Base-by-base conservation (phyloP, 2,113 vertebrate genomes). In the Motacilla tschutschensis region DNA sequence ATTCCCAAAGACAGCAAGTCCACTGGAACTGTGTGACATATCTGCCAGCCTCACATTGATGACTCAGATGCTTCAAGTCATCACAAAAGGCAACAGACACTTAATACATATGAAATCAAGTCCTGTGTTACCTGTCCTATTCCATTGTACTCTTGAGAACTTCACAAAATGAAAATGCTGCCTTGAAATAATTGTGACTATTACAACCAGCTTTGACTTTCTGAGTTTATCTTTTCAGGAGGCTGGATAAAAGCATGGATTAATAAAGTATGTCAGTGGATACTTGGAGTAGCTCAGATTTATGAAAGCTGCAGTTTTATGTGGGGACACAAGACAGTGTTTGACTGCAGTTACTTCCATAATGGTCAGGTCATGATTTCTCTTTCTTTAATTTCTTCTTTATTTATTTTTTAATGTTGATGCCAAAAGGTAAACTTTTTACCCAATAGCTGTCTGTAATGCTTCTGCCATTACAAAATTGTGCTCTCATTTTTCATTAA, bases 81-180 rank as follows among this genome's bases (percentile, higher is more conserved):
- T 71, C 54, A 53, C 38, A 60, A 69, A 88, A 35, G 8, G 24
- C 29, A 69, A 44, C 9, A 71, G 38, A 59, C 10, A 10, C 7
- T 46, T 46, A 33, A 55, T 5, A 17, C 0, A 0, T 8, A 44
- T 17, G 54, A 87, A 81, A 43, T 26, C 3, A 19, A 73, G 12
- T 36, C 21, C 28, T 47, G 6, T 20, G 13, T 21, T 71, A 48
- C 38, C 14, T 64, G 22, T 53, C 25, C 12, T 0, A 0, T 54
- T 85, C 58, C 10, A 18, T 0, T 43, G 14, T n/a, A 35, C 10
- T 46, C n/a, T 60, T 0, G 1, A 24, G 38, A 77, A 54, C 19
- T 47, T 80, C 33, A 43, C 24, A 85, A 53, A 72, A 65, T 48
- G 21, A 41, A 64, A 55, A 57, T 25, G 17, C 7, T 83, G 4